Conservation (phyloP, 2,888 invertebrate species). For the Xestia xanthographa region DNA sequence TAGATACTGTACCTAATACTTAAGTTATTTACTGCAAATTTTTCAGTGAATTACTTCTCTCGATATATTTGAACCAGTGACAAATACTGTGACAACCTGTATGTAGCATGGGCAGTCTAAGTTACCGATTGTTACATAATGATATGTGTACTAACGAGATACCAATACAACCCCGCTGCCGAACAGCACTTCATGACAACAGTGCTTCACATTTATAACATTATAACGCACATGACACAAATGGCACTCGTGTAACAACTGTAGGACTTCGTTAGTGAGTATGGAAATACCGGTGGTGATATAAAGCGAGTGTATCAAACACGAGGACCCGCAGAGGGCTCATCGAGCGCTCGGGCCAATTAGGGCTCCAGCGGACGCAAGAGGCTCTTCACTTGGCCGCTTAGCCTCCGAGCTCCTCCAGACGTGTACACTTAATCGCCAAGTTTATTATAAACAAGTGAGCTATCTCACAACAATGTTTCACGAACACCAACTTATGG, state of each 20-base stretch:
- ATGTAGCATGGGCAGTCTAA: neutral
- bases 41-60: neutral
- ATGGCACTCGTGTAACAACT: constrained; percentile 37
- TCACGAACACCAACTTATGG: constrained; percentile 26
- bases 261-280: constrained; percentile 43
- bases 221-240: constrained; percentile 30
- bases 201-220: constrained; percentile 32
- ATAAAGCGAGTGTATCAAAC: constrained; percentile 66
- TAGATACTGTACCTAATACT: neutral
- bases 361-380: constrained; percentile 64
- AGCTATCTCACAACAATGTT: constrained; percentile 38
- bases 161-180: neutral
- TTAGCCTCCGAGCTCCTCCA: constrained; percentile 61
- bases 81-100: neutral
- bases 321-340: constrained; percentile 59
- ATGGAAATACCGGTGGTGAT: constrained; percentile 39
- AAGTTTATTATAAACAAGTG: constrained; percentile 58
- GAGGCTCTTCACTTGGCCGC: constrained; percentile 67
- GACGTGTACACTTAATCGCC: constrained; percentile 59
- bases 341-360: constrained; percentile 73
- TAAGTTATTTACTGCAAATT: neutral
- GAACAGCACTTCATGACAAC: constrained; percentile 1
- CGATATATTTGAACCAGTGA: neutral
- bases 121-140: neutral
- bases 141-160: neutral